Evolutionary conservation across 2,113 vertebrate species (phyloP).

Genomic region (Hemibagrus wyckioides): DNA sequence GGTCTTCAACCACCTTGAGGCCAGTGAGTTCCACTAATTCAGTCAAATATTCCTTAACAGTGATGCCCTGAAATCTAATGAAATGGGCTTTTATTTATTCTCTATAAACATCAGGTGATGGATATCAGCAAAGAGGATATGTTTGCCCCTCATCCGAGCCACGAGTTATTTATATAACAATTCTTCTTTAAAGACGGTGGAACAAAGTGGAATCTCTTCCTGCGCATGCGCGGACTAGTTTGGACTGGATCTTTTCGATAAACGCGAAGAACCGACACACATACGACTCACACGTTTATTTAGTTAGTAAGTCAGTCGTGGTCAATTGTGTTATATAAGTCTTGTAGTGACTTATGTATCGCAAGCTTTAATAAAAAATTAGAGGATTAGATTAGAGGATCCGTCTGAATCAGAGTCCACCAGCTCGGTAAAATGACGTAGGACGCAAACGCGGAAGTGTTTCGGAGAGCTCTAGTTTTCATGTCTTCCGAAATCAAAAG

Average conservation of each 20-base stretch:
- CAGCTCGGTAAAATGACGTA: neutral
- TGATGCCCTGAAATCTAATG: neutral
- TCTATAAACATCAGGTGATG: neutral
- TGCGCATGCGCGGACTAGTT: neutral
- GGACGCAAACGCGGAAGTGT: neutral
- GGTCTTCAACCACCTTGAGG: neutral
- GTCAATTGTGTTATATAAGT: neutral
- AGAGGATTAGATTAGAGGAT: neutral
- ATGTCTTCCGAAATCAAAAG: neutral
- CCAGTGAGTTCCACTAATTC: neutral
- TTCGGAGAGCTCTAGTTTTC: neutral
- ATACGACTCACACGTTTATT: too few relatives aligned
- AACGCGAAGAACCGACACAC: neutral
- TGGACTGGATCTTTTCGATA: neutral
- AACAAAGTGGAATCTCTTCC: neutral
- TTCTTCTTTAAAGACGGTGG: neutral
- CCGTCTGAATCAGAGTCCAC: neutral
- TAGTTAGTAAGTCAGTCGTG: too few relatives aligned
- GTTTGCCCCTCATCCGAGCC: too few relatives aligned
- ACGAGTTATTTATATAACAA: neutral
- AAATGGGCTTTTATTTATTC: neutral
- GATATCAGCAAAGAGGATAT: neutral
- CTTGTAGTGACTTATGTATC: neutral
- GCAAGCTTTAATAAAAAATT: neutral
- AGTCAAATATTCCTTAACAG: neutral